Percentiles rank a stretch among this genome's conserved stretches.
Evolutionary conservation across 2,113 vertebrate species (phyloP).

Genomic region (Mus pahari): DNA sequence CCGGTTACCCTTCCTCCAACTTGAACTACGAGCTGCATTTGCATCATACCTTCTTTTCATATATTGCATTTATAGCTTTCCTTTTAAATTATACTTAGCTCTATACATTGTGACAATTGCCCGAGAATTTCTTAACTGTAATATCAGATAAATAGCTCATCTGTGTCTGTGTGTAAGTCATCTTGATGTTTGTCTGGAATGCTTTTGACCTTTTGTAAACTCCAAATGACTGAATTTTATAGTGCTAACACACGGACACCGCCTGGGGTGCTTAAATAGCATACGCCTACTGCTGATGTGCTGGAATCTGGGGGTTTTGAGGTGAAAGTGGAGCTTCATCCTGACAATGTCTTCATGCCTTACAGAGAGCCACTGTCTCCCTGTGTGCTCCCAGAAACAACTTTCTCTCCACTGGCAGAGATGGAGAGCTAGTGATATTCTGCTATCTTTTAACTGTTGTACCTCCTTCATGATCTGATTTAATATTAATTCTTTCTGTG

Average conservation of each 20-base stretch:
- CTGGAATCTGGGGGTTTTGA: not conserved
- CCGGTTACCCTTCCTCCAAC: not conserved
- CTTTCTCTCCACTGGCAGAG: not conserved
- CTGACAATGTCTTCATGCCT: not conserved
- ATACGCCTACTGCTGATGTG: not conserved
- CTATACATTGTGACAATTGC: not conserved
- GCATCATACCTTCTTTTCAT: not conserved
- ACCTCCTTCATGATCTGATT: not conserved
- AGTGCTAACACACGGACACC: not conserved
- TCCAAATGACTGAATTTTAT: not conserved
- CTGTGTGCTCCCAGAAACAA: fast-evolving
- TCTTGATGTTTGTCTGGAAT: not conserved
- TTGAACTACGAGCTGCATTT: not conserved
- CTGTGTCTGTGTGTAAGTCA: not conserved
- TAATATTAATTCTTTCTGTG: not conserved
- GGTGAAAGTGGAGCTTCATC: not conserved
- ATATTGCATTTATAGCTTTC: not conserved
- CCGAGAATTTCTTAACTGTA: not conserved
- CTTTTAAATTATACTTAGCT: not conserved
- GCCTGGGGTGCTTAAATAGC: not conserved
- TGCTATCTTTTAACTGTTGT: not conserved
- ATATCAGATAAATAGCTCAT: not conserved
- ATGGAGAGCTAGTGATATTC: not conserved
- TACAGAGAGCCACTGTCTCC: not conserved
- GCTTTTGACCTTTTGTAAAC: not conserved